Conservation (phyloP, 2,888 invertebrate genomes). For the Lasioglossum leucozonium region DNA sequence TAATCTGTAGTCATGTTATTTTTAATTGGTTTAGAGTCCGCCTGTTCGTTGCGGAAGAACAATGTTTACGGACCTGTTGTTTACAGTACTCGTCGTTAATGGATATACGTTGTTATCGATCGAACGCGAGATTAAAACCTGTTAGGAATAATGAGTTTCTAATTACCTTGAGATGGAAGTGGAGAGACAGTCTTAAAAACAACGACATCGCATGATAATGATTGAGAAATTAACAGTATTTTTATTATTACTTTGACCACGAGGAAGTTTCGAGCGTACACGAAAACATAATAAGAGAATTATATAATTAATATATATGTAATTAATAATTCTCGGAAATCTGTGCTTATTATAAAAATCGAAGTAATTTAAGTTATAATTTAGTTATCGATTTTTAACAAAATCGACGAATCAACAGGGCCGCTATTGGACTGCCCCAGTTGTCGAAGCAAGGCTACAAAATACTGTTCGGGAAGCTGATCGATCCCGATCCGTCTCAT, state of each 20-base stretch:
- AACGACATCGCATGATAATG: background rate
- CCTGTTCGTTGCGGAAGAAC: background rate
- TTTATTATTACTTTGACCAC: background rate
- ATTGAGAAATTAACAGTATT: background rate
- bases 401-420: slow-evolving; percentile 71
- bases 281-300: too few relatives aligned
- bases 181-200: background rate
- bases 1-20: background rate
- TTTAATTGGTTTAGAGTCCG: background rate
- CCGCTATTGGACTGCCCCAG: slow-evolving; percentile 54
- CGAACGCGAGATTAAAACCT: background rate
- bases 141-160: background rate
- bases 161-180: background rate
- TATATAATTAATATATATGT: too few relatives aligned
- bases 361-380: too few relatives aligned
- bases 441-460: slow-evolving; percentile 86
- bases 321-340: too few relatives aligned
- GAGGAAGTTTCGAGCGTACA: background rate
- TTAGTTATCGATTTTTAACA: too few relatives aligned
- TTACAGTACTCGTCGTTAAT: background rate
- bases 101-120: background rate
- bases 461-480: slow-evolving; percentile 85
- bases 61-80: background rate
- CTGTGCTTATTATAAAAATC: too few relatives aligned
- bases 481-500: slow-evolving; percentile 87